phyloP scores from a whole-genome alignment of 2,888 invertebrate species.

The Scaptomyza cyrtandrae region DNA sequence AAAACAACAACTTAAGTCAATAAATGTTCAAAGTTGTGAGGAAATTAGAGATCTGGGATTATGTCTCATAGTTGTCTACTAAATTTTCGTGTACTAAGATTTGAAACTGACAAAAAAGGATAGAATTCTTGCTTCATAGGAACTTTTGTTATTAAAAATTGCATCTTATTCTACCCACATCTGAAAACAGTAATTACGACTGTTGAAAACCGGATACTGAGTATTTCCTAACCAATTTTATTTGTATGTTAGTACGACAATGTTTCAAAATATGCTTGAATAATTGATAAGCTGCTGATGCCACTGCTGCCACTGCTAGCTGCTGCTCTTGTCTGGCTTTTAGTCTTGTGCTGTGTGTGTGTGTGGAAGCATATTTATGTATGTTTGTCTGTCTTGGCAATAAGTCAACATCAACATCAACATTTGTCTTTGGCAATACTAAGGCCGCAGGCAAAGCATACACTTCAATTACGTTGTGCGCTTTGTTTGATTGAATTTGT shows the following conservation, averaged over 20 bases:
- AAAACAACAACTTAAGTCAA: too few species aligned
- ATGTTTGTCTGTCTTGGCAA: slow-evolving; percentile 43
- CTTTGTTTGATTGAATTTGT: slow-evolving; percentile 79
- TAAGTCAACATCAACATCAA: slow-evolving; percentile 41
- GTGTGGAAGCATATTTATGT: slow-evolving; percentile 12
- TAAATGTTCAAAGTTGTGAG: too few species aligned
- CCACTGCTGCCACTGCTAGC: slow-evolving; percentile 39
- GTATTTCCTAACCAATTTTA: not conserved
- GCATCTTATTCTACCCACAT: not conserved
- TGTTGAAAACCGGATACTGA: not conserved
- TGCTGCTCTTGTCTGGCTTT: slow-evolving; percentile 36
- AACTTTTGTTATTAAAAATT: not conserved
- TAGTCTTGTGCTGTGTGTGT: slow-evolving; percentile 6
- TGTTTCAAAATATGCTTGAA: slow-evolving; percentile 72
- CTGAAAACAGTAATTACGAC: not conserved
- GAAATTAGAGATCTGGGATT: too few species aligned
- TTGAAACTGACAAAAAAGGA: not conserved
- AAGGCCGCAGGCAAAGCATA: slow-evolving; percentile 54
- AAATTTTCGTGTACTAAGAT: too few species aligned
- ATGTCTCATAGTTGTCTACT: too few species aligned
- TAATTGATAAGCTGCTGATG: slow-evolving; percentile 72
- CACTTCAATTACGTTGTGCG: slow-evolving; percentile 72
- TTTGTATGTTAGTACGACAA: slow-evolving; percentile 33
- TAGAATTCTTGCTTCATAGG: not conserved
- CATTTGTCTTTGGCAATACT: slow-evolving; percentile 45